Evolutionary conservation across 2,113 vertebrate species (phyloP).

Genomic region (Felis catus): F.catus_Fca126_mat1.0 CM031424.1:15994001-15994500

Average conservation of each 20-base stretch:
- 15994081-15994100: neutral
- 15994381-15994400: neutral
- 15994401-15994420: neutral
- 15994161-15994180: neutral
- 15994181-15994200: neutral
- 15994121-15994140: neutral
- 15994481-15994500: neutral
- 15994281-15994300: neutral
- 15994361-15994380: neutral
- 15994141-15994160: neutral
- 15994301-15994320: neutral
- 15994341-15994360: neutral
- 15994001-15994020: neutral
- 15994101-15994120: neutral
- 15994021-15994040: neutral
- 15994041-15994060: neutral
- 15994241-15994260: neutral
- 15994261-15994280: neutral
- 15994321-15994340: neutral
- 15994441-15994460: neutral
- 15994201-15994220: neutral
- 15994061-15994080: neutral
- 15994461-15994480: neutral
- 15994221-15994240: neutral
- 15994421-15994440: neutral